Evolutionary conservation across 1,140 invertebrate species (phyloP).

Genomic region (Odontomachus brunneus): DNA sequence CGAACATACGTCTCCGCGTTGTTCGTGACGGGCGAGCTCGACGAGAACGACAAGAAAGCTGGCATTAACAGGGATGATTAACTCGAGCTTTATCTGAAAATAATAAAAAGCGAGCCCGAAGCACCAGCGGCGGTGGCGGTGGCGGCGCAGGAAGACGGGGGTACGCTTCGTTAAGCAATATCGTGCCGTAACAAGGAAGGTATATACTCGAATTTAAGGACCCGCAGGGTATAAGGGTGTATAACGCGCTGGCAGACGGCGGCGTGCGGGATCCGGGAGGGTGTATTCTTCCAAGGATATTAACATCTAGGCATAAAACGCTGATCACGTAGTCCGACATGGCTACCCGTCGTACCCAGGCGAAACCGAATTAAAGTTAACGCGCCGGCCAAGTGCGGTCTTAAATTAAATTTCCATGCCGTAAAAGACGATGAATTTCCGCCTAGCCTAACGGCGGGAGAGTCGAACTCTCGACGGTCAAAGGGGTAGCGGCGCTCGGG

Average conservation of each 20-base stretch:
- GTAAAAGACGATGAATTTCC: constrained; percentile 17
- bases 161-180: constrained; percentile 16
- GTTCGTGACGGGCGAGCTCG: not conserved
- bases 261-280: not conserved
- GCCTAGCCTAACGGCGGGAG: not conserved
- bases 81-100: not conserved
- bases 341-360: not conserved
- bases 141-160: no score
- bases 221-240: not conserved
- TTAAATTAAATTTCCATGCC: constrained; percentile 41
- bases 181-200: not conserved
- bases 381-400: not conserved
- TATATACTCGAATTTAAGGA: constrained; percentile 3
- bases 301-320: constrained; percentile 33
- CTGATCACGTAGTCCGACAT: constrained; percentile 37
- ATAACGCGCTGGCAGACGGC: no score
- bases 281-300: constrained; percentile 28
- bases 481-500: not conserved
- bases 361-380: constrained; percentile 30
- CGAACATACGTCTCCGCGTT: not conserved
- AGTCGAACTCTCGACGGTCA: not conserved
- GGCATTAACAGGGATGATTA: not conserved
- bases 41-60: not conserved
- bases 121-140: not conserved
- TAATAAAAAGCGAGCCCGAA: not conserved